phyloP scores from a whole-genome alignment of 2,888 invertebrate genomes.

The Epinotia demarniana region DNA sequence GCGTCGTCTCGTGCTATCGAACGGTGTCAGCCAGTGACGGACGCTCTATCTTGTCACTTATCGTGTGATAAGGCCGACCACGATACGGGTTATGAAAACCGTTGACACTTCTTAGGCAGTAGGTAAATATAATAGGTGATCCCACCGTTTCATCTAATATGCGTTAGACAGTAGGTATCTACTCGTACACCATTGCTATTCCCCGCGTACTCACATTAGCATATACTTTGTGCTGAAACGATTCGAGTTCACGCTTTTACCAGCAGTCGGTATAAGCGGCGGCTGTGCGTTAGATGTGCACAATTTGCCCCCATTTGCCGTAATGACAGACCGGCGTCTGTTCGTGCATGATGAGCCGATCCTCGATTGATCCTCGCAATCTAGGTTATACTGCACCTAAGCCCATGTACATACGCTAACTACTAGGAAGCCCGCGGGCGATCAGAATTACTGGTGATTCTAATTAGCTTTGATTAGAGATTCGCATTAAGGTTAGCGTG shows the following conservation, averaged over 20 bases:
- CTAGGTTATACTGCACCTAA: constrained; percentile 45
- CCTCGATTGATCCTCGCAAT: constrained; percentile 69
- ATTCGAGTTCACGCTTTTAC: constrained; percentile 71
- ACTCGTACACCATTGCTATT: constrained; percentile 26
- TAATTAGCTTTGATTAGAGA: constrained; percentile 43
- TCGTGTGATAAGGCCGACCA: too few species aligned
- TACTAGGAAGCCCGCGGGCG: constrained; percentile 42
- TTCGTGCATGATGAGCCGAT: constrained; percentile 80
- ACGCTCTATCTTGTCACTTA: too few species aligned
- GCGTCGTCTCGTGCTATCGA: too few species aligned
- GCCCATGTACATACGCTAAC: constrained; percentile 30
- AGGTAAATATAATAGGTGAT: background rate
- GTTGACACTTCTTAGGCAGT: background rate
- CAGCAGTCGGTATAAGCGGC: constrained; percentile 65
- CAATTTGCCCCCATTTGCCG: constrained; percentile 82
- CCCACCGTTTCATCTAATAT: background rate
- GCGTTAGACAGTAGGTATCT: constrained; percentile 34
- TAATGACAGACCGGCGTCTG: constrained; percentile 78
- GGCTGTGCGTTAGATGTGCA: constrained; percentile 79
- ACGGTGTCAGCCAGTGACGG: too few species aligned
- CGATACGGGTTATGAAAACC: too few species aligned
- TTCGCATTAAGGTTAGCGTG: constrained; percentile 22
- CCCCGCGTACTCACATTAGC: constrained; percentile 60
- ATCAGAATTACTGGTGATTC: constrained; percentile 39
- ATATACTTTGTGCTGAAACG: constrained; percentile 62